Percentiles rank a stretch among this genome's conserved stretches.
These are phyloP conservation scores for Parnassius smintheus DNA, from an alignment of 2,888 invertebrate genomes.

Conservation along the genomic window DNA sequence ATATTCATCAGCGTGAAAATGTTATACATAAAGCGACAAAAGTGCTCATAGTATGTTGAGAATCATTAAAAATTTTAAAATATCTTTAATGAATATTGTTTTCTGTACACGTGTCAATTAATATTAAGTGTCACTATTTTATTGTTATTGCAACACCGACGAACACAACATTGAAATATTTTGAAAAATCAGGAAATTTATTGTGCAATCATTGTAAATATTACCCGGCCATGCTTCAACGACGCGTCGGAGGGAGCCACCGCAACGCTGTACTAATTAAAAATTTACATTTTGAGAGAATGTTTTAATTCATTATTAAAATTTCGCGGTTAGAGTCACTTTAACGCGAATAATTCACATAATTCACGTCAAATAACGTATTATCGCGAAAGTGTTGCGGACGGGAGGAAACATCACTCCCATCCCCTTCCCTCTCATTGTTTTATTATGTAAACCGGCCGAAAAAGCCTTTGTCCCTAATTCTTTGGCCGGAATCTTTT, in stretches of 20 bases:
- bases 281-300: constrained; percentile 77
- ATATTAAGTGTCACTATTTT: no score
- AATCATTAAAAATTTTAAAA: not conserved
- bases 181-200: constrained; percentile 6
- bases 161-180: not conserved
- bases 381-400: constrained; percentile 37
- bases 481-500: constrained; percentile 69
- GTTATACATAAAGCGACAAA: no score
- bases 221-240: constrained; percentile 22
- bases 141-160: constrained; percentile 1
- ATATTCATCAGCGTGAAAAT: no score
- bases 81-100: not conserved
- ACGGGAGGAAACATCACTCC: constrained; percentile 16
- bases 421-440: constrained; percentile 33
- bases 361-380: constrained; percentile 59
- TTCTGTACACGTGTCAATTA: no score
- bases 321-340: constrained; percentile 67
- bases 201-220: constrained; percentile 15
- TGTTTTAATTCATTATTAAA: constrained; percentile 77
- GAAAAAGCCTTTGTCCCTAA: constrained; percentile 47
- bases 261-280: constrained; percentile 61
- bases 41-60: no score
- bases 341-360: constrained; percentile 57
- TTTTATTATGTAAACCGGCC: constrained; percentile 57
- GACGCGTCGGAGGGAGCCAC: constrained; percentile 37